Evolutionary conservation across 2,797 vertebrate species (phyloP), one percentile per base, ranked within the genome.

Genomic region (Zenarchopterus dispar): DNA sequence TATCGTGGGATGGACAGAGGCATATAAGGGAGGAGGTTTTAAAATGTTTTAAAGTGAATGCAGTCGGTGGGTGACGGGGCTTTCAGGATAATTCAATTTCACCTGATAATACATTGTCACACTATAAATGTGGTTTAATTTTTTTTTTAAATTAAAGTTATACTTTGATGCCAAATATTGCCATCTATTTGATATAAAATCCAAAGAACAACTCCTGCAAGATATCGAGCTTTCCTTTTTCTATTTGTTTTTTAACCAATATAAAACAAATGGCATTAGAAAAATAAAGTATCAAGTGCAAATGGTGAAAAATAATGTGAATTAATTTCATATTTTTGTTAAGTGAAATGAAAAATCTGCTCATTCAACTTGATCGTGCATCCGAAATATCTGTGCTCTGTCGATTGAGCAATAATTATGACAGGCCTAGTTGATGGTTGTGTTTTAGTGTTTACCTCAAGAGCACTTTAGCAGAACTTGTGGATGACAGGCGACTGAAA

Each of bases 401-500:
- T 6, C 6, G 28, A 47, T 52, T 53, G 39, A 28, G 9, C 28
- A 46, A 28, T 21, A 19, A 23, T 10, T 11, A 7, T 51, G 41
- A 51, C 54, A 44, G n/a, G 31, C 22, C 8, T 19, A 54, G 18
- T 26, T 8, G 8, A n/a, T 22, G 15, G 39, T 45, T 61, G 15
- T 43, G 8, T 19, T 52, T 67, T 19, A 33, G 36, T 13, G 22
- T 78, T 63, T 51, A 59, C 9, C 43, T 69, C 7, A 33, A 56
- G 28, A 65, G 47, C 52, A 60, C 24, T 52, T 66, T 43, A 36
- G 19, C 6, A n/a, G 17, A 17, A 16, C 36, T 42, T 56, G 6
- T 55, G 18, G 9, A 36, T 28, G 36, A 57, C 47, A 0, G 5
- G 31, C 22, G 56, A 62, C 56, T 54, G 45, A 59, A 53, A 71